Percentiles rank a stretch among this genome's conserved stretches.
Evolutionary conservation across 2,113 vertebrate genomes (phyloP).

Genomic region (Lathamus discolor): DNA sequence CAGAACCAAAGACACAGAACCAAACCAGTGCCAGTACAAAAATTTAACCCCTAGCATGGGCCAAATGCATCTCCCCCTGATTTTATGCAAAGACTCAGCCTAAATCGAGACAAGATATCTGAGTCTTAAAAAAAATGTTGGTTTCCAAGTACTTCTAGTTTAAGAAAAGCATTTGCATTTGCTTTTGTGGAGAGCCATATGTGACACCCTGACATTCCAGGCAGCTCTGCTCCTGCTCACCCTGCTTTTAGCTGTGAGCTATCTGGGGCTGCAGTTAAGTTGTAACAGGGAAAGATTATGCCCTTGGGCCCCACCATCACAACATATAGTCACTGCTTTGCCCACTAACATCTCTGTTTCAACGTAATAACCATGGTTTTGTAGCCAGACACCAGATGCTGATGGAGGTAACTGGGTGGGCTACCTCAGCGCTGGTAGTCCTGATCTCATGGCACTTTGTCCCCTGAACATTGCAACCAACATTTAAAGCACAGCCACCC

Average conservation of each 20-base stretch:
- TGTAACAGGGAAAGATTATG: background rate
- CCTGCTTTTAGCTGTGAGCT: background rate
- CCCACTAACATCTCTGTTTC: background rate
- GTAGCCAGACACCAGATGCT: background rate
- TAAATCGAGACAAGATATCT: background rate
- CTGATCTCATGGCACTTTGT: background rate
- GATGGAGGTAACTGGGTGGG: too few species aligned
- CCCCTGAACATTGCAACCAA: background rate
- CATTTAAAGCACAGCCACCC: background rate
- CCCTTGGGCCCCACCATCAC: background rate
- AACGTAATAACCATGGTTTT: background rate
- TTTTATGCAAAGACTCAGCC: background rate
- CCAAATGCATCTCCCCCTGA: accelerated
- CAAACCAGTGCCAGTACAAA: background rate
- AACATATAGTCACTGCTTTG: background rate
- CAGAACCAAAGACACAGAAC: background rate
- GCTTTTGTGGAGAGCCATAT: background rate
- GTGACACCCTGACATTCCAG: accelerated
- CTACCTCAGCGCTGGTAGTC: background rate
- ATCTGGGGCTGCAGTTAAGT: background rate
- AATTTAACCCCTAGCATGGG: background rate
- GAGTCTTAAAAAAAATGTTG: background rate
- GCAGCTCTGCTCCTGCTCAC: background rate
- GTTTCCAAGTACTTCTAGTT: background rate
- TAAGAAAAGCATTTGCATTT: background rate